Evolutionary conservation across 2,797 vertebrate genomes (phyloP).

Genomic region (Megalops cyprinoides): DNA sequence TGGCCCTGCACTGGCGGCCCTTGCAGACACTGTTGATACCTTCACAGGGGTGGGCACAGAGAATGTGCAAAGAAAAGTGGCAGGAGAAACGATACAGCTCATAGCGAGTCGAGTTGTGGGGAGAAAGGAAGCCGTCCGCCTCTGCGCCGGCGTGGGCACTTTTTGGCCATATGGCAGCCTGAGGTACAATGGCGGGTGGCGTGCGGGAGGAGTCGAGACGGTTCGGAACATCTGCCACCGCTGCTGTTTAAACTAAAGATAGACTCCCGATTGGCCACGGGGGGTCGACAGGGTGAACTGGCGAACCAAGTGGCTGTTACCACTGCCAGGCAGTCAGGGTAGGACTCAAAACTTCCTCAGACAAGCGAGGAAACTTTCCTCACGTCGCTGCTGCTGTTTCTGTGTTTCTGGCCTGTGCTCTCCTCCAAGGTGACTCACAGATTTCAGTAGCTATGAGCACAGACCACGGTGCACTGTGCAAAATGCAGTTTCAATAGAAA

Average conservation of each 20-base stretch:
- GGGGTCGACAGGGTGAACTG: not conserved
- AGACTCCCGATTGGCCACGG: not conserved
- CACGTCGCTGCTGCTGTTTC: not conserved
- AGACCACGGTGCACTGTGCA: too few species aligned
- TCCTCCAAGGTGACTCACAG: not conserved
- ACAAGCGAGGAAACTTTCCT: not conserved
- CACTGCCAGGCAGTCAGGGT: not conserved
- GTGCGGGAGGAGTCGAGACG: not conserved
- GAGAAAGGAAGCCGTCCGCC: not conserved
- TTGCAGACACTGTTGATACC: too few species aligned
- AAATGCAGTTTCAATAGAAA: not conserved
- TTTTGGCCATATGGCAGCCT: not conserved
- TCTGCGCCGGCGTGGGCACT: not conserved
- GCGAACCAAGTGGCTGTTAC: not conserved
- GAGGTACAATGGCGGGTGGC: not conserved
- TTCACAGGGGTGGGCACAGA: too few species aligned
- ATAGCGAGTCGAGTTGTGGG: not conserved
- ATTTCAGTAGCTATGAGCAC: too few species aligned
- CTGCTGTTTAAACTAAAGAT: conserved; percentile 9
- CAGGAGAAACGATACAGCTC: not conserved
- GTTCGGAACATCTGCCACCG: not conserved
- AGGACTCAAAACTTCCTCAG: not conserved
- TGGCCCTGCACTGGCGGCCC: too few species aligned
- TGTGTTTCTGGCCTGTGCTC: not conserved
- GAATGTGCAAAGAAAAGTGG: too few species aligned